Conservation (phyloP, 2,113 vertebrate species). For the Lipophrys pholis region DNA sequence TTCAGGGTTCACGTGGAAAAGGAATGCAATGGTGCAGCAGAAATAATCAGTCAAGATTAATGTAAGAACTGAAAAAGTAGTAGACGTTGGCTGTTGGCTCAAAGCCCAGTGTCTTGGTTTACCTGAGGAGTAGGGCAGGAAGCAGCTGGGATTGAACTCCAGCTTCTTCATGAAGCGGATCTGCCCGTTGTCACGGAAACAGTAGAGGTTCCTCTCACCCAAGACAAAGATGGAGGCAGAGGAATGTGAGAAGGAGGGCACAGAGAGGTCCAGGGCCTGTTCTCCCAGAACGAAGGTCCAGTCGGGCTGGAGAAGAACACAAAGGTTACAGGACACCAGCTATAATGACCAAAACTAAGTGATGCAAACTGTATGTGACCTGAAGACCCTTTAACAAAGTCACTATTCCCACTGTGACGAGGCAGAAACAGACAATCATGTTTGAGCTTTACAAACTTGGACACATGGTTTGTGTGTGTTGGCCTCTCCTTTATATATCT, state of each 20-base stretch:
- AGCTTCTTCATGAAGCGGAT: constrained; percentile 99
- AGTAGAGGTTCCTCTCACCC: constrained; percentile 96
- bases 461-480: too few species aligned
- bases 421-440: too few species aligned
- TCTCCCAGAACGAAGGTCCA: constrained; percentile 95
- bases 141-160: constrained; percentile 95
- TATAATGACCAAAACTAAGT: neutral
- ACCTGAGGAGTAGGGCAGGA: constrained; percentile 93
- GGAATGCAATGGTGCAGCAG: too few species aligned
- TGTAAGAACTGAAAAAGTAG: too few species aligned
- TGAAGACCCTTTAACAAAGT: too few species aligned
- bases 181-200: constrained; percentile 94
- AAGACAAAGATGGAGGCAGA: constrained; percentile 90
- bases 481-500: neutral
- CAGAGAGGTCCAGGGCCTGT: constrained; percentile 89
- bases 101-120: neutral
- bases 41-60: too few species aligned
- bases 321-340: constrained; percentile 6
- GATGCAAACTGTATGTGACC: too few species aligned
- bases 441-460: too few species aligned
- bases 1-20: too few species aligned
- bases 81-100: too few species aligned
- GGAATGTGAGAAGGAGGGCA: constrained; percentile 87
- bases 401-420: too few species aligned
- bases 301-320: constrained; percentile 86